Conservation (phyloP, 2,888 invertebrate genomes). For the Meiosimyza decipiens region DNA sequence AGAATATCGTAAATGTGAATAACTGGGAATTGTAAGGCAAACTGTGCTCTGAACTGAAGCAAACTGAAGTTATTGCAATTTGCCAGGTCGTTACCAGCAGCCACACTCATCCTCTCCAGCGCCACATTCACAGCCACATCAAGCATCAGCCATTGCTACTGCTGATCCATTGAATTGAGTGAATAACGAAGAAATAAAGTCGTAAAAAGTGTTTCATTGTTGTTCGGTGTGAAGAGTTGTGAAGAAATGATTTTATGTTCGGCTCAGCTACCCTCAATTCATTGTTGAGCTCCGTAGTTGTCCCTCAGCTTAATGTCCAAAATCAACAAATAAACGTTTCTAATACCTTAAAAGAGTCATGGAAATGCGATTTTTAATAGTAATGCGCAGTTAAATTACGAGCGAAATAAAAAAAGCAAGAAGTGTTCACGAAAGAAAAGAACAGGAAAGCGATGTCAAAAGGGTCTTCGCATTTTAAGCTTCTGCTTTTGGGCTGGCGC, state of each 20-base stretch:
- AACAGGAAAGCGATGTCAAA: constrained; percentile 1
- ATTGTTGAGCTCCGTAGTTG: background rate
- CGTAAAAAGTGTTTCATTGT: constrained; percentile 26
- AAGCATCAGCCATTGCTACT: too few relatives aligned
- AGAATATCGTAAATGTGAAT: constrained; percentile 16
- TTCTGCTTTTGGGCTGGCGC: too few relatives aligned
- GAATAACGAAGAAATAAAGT: constrained; percentile 8
- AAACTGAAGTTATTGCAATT: constrained; percentile 15
- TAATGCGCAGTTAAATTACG: constrained; percentile 16
- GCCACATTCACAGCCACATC: too few relatives aligned
- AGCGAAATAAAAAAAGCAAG: background rate
- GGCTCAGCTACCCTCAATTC: background rate
- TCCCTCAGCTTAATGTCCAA: background rate
- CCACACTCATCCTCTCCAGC: background rate
- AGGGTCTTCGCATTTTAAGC: too few relatives aligned
- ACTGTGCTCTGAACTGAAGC: background rate
- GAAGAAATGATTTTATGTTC: too few relatives aligned
- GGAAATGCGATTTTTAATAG: constrained; percentile 26
- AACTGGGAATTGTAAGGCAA: constrained; percentile 16
- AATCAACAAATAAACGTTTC: constrained; percentile 23
- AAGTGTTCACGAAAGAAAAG: constrained; percentile 18
- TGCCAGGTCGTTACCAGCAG: constrained; percentile 14
- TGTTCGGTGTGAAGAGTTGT: background rate
- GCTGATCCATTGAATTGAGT: background rate
- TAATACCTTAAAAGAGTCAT: constrained; percentile 10